A percentile compares a stretch with the other conserved stretches of the same genome.
These are phyloP conservation scores for Litoditis marina DNA, from an alignment of 2,888 invertebrate genomes.

Conservation along the genomic window DNA sequence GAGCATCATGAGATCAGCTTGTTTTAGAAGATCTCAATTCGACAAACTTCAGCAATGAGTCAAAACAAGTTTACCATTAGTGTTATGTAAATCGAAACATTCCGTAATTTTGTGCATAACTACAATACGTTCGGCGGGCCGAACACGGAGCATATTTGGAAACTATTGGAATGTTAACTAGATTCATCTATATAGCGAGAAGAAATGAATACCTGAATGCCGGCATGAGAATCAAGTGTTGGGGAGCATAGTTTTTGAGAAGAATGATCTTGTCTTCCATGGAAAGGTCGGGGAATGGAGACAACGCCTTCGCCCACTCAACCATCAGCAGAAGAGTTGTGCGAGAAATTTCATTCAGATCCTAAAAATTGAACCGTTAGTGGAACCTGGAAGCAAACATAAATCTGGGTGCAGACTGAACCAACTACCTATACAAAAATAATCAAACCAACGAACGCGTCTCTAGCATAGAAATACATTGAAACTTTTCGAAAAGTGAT, in stretches of 20 bases:
- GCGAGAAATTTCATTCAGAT: slow-evolving; percentile 58
- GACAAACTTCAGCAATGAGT: not conserved
- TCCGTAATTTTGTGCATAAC: no score
- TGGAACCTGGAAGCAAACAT: no score
- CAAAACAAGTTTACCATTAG: no score
- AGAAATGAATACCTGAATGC: no score
- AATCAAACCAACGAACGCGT: no score
- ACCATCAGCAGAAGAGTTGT: slow-evolving; percentile 60
- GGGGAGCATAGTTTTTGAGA: slow-evolving; percentile 61
- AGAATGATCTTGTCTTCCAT: slow-evolving; percentile 59
- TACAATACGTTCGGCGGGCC: no score
- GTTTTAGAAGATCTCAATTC: not conserved
- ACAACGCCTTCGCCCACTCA: slow-evolving; percentile 58
- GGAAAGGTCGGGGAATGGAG: slow-evolving; percentile 55
- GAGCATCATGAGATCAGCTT: not conserved
- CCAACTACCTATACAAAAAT: no score
- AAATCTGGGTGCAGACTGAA: no score
- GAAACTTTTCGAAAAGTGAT: not conserved
- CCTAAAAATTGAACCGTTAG: slow-evolving; percentile 18
- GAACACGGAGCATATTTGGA: no score
- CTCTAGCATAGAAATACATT: not conserved
- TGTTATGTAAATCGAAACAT: no score
- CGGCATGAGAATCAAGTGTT: slow-evolving; percentile 61
- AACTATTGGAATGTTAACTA: no score
- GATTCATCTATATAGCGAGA: no score